Evolutionary conservation across 2,797 vertebrate genomes (phyloP).

Genomic region (Sebastes reedi): DNA sequence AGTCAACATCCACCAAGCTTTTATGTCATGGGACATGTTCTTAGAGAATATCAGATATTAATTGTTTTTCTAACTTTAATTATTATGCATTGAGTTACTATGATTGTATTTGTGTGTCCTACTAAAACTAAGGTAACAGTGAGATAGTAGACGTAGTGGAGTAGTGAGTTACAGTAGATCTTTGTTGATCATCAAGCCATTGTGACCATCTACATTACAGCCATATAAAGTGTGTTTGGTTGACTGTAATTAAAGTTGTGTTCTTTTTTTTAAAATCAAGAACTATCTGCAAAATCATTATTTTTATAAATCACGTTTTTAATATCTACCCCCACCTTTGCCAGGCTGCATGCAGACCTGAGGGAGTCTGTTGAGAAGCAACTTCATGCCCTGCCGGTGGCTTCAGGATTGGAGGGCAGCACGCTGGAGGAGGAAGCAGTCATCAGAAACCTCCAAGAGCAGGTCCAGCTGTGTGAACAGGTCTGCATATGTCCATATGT

Average conservation of each 20-base stretch:
- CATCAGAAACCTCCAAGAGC: conserved; percentile 89
- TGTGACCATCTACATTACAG: background rate
- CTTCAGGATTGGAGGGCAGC: conserved; percentile 62
- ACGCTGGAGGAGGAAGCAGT: conserved; percentile 77
- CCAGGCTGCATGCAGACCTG: conserved; percentile 89
- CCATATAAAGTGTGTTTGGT: background rate
- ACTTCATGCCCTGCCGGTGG: conserved; percentile 80
- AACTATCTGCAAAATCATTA: background rate
- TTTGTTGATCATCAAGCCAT: background rate
- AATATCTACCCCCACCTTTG: background rate
- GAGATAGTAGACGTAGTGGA: background rate
- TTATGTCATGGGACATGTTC: background rate
- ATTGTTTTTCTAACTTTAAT: background rate
- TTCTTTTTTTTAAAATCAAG: background rate
- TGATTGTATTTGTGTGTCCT: background rate
- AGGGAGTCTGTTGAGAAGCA: conserved; percentile 88
- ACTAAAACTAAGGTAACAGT: background rate
- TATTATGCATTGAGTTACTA: background rate
- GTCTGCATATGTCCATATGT: conserved; percentile 66
- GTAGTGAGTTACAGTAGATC: background rate
- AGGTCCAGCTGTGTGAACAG: conserved; percentile 86
- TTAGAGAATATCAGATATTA: background rate
- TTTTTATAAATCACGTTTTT: background rate
- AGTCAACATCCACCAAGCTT: background rate
- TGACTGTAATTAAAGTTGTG: background rate